A percentile compares a stretch with the other conserved stretches of the same genome.
These are phyloP conservation scores for Cassiopea xamachana DNA, from an alignment of 30 jellyfish, hydroid and myxozoan species.

Conservation along the genomic window DNA sequence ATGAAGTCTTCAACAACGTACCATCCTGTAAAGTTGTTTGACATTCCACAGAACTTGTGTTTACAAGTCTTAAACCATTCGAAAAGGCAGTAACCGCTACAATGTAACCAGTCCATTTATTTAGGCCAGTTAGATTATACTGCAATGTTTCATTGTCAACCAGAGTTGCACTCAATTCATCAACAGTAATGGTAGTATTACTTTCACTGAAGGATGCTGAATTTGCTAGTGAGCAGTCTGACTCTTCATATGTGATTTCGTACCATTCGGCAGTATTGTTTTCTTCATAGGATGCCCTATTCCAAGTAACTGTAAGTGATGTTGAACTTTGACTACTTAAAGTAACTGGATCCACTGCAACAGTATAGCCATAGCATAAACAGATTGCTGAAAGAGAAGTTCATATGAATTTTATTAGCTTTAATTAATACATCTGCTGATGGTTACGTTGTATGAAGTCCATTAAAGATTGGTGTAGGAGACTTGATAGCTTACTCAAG, in stretches of 20 bases:
- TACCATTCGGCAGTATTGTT: constrained; percentile 21
- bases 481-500: no score
- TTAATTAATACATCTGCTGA: no score
- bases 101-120: constrained; percentile 55
- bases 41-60: neutral
- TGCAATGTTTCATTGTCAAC: neutral
- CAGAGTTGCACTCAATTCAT: neutral
- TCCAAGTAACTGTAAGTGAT: constrained; percentile 51
- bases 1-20: neutral
- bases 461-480: no score
- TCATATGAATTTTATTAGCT: no score
- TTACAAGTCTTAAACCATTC: constrained; percentile 20
- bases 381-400: constrained; percentile 18
- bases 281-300: neutral
- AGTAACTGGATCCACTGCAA: constrained; percentile 12
- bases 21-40: constrained; percentile 59
- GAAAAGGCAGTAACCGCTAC: constrained; percentile 30
- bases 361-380: constrained; percentile 11
- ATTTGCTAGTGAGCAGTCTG: constrained; percentile 13
- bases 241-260: neutral
- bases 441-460: no score
- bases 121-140: constrained; percentile 6
- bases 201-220: neutral
- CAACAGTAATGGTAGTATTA: neutral
- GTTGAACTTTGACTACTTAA: constrained; percentile 32